These are phyloP conservation scores for Heteronetta atricapilla DNA, from an alignment of 2,113 vertebrate species.

Conservation along the genomic window DNA sequence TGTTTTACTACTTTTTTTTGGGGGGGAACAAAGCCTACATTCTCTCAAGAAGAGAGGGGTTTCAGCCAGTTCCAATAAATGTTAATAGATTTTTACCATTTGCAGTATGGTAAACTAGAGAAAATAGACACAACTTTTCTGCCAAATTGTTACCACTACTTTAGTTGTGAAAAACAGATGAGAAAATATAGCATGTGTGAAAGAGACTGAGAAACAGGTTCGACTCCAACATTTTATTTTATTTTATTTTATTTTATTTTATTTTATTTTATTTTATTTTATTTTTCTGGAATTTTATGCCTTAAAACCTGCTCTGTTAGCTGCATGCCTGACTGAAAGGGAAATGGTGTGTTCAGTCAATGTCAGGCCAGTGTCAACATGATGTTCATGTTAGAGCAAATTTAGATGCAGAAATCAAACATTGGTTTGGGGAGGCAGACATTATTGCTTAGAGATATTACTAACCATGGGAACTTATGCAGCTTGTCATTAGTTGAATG, in stretches of 20 bases:
- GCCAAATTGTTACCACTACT: neutral
- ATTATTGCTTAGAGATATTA: neutral
- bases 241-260: too few species aligned
- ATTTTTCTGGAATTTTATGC: neutral
- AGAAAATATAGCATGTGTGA: neutral
- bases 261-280: too few species aligned
- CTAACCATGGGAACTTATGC: neutral
- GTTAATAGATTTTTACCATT: slow-evolving; percentile 14
- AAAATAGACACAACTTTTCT: neutral
- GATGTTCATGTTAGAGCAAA: neutral
- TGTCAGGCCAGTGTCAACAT: neutral
- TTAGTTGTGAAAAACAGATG: slow-evolving; percentile 10
- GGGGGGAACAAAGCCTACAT: neutral
- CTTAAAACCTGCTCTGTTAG: neutral
- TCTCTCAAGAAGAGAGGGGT: neutral
- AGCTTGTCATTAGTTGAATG: neutral
- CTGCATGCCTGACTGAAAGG: slow-evolving; percentile 9
- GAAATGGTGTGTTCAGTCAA: neutral
- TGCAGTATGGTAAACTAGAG: neutral
- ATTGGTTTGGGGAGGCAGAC: neutral
- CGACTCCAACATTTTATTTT: neutral
- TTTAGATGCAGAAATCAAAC: slow-evolving; percentile 15
- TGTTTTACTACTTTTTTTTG: neutral
- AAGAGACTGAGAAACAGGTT: neutral
- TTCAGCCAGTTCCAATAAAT: neutral